Conservation (phyloP, 2,888 invertebrate genomes). For the Gymnoscelis rufifasciata region DNA sequence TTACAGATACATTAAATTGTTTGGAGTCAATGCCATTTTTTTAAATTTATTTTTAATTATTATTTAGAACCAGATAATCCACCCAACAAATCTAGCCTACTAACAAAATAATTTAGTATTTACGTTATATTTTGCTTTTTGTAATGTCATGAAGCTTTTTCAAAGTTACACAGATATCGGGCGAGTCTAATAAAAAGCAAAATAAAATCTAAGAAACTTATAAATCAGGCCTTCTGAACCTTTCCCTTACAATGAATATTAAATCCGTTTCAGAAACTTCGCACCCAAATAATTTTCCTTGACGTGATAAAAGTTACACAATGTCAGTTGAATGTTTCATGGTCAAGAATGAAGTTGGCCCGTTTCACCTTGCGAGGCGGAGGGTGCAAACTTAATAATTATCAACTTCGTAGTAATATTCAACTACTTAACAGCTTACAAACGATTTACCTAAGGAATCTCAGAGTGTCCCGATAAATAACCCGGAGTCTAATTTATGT, state of each 20-base stretch:
- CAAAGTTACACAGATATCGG: too few relatives aligned
- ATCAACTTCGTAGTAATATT: conserved; percentile 21
- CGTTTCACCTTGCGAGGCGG: conserved; percentile 4
- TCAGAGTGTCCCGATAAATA: conserved; percentile 4
- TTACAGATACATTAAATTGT: too few relatives aligned
- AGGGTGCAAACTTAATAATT: conserved; percentile 25
- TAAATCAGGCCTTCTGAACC: too few relatives aligned
- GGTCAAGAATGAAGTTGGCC: conserved; percentile 19
- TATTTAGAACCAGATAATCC: too few relatives aligned
- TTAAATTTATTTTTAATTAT: too few relatives aligned
- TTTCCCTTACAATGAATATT: background rate
- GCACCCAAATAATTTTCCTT: background rate
- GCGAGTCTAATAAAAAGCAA: too few relatives aligned
- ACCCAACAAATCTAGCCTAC: too few relatives aligned
- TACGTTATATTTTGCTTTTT: too few relatives aligned
- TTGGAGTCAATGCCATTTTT: too few relatives aligned
- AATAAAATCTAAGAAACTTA: too few relatives aligned
- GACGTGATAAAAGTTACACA: background rate
- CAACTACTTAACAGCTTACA: conserved; percentile 11
- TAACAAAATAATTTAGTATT: too few relatives aligned
- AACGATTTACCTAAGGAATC: conserved; percentile 5
- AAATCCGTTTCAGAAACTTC: background rate
- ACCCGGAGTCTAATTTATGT: background rate
- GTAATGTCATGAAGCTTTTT: too few relatives aligned
- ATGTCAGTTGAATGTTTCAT: conserved; percentile 18